These are phyloP conservation scores for Syngnathus floridae DNA, from an alignment of 2,113 vertebrate species.

Conservation along the genomic window DNA sequence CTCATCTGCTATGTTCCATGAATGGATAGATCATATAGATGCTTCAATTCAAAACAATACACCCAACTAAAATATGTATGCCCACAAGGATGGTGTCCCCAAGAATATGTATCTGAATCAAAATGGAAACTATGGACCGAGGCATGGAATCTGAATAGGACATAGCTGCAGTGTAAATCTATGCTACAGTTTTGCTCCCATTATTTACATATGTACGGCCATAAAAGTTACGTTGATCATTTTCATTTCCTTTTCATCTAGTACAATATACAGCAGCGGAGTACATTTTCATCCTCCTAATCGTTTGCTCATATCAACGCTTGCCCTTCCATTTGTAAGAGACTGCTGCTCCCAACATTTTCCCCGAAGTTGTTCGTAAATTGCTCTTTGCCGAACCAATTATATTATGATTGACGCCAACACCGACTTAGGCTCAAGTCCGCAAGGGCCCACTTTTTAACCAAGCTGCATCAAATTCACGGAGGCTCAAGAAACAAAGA, in stretches of 20 bases:
- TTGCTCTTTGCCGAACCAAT: constrained; percentile 61
- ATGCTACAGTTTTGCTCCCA: background rate
- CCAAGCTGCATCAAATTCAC: constrained; percentile 51
- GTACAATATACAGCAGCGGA: background rate
- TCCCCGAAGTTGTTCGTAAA: constrained; percentile 50
- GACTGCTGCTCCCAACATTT: constrained; percentile 15
- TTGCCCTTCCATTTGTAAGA: background rate
- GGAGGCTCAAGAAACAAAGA: constrained; percentile 43
- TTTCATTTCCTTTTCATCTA: background rate
- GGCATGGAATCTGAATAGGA: background rate
- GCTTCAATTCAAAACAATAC: background rate
- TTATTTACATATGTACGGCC: background rate
- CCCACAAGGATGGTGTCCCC: background rate
- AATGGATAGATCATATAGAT: background rate
- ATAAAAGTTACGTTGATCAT: background rate
- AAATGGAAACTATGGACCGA: background rate
- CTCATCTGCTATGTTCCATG: too few relatives aligned
- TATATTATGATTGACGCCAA: constrained; percentile 67
- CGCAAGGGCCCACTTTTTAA: constrained; percentile 51
- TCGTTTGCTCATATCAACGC: background rate
- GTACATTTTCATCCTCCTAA: background rate
- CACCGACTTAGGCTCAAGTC: constrained; percentile 39
- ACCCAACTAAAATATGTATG: background rate
- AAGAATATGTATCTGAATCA: background rate
- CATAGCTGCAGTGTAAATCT: background rate